Evolutionary conservation across 2,797 vertebrate genomes (phyloP), one percentile per base, ranked within the genome.

Genomic region (Hoplostethus mediterraneus): DNA sequence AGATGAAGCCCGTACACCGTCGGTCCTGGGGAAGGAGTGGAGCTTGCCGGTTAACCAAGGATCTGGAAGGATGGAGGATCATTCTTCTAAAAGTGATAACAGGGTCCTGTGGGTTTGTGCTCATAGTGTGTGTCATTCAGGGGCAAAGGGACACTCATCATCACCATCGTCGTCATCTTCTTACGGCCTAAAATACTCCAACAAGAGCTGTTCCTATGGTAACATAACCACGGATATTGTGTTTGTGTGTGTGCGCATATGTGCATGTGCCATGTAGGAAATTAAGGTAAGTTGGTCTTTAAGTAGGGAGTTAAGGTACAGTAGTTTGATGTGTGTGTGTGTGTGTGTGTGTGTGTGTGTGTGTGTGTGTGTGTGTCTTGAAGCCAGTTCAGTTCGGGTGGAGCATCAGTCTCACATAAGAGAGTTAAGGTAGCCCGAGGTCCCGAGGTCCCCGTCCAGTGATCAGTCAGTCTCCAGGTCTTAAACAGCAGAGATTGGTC

Each of bases 391-490:
- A 40, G 48, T 58, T 75, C 56, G 36, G 75, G 67, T 79, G 71
- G 57, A 84, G 69, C 85, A 81, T 78, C 76, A 73, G 77, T 84
- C 79, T 84, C 79, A 60, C 73, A 78, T 80, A 83, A 86, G 76
- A 82, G 78, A 76, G 88, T 90, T 85, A 88, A 67, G 71, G 73
- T 65, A 77, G 79, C 72, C 75, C 69, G 49, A 81, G 83, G 84
- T 90, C 85, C 73, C 71, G 5, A 63, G 76, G 82, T 88, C 90
- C 84, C 87, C 61, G 70, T 71, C 67, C 76, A 63, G 87, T 87
- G 91, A 93, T 93, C 91, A 87, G 81, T 92, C 88, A 88, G 79
- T 87, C 90, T 90, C 74, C 64, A 83, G 75, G 76, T 83, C 76
- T 86, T 89, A 90, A 92, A 90, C 70, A 70, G 77, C 60, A 77